Evolutionary conservation across 2,888 invertebrate species (phyloP).

Genomic region (Lycaena phlaeas): DNA sequence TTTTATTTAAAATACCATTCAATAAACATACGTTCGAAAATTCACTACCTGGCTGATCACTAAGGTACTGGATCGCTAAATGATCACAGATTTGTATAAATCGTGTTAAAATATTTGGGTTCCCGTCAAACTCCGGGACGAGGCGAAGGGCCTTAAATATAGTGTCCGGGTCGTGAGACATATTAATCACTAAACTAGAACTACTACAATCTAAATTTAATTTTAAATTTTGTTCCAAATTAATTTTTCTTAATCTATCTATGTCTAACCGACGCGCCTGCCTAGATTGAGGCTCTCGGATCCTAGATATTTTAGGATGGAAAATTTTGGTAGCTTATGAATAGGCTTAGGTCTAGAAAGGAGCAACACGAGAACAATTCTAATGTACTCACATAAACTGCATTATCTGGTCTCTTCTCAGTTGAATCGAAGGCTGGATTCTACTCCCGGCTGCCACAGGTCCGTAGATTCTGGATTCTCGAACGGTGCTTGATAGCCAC

Average conservation of each 20-base stretch:
- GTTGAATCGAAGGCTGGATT: constrained; percentile 4
- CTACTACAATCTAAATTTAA: too few species aligned
- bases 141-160: constrained; percentile 14
- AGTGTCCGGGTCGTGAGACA: constrained; percentile 3
- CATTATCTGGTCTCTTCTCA: constrained; percentile 7
- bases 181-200: neutral
- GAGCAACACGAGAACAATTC: constrained; percentile 6
- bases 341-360: constrained; percentile 6
- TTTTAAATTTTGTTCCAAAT: too few species aligned
- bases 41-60: neutral
- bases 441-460: neutral
- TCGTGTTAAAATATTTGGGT: constrained; percentile 11
- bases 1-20: constrained; percentile 16
- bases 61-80: constrained; percentile 8
- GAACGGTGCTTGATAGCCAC: neutral
- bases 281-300: constrained; percentile 6
- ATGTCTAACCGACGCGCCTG: neutral
- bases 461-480: neutral
- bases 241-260: neutral
- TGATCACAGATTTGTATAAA: constrained; percentile 14
- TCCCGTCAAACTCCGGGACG: constrained; percentile 14
- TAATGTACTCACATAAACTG: constrained; percentile 5
- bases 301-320: neutral
- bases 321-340: neutral
- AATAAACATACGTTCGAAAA: constrained; percentile 9